Base-by-base conservation (phyloP, 1,140 invertebrate genomes). In the Zaprionus taronus region DNA sequence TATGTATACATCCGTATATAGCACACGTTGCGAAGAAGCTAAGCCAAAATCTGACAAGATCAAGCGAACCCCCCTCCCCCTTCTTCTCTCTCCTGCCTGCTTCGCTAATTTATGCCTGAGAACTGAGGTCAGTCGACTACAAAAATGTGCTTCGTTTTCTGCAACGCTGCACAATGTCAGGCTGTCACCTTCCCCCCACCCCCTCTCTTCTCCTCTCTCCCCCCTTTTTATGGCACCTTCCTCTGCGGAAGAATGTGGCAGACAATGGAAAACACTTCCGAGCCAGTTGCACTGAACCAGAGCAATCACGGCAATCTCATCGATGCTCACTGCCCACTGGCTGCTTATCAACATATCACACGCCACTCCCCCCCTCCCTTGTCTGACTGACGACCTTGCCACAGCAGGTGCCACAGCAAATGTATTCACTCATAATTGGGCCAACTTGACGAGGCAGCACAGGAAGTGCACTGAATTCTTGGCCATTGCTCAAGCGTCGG, bases 231-330 rank as follows among this genome's bases (percentile, higher is more conserved):
- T 9, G 9, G 9, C 53, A 15, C 15, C 57, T 11, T 5, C 36
- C 24, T 34, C 47, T 7, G 38, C n/a, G 55, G 24, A 75, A 65
- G 67, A 60, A 60, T 15, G 28, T 7, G 31, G 31, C 31, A 44
- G 53, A 53, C 55, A 67, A 67, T 60, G 12, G 51, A 22, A 66
- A 31, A 51, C 55, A 72, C 73, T 85, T 77, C 63, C 80, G 83
- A 75, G 68, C 44, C 51, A 72, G 36, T 72, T 76, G 69, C 80
- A 86, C 80, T 83, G 83, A 86, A 87, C 83, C 83, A 77, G 60
- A 89, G 83, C 83, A 79, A 86, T 83, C 83, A 89, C 73, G 83
- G 79, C 76, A 56, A 62, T 66, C 60, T 24, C 64, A 74, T 28
- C 62, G 57, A 66, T 71, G 62, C 67, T 47, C 69, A 55, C 51